These are phyloP conservation scores for Teinopalpus imperialis DNA, from an alignment of 2,888 invertebrate genomes.

Conservation along the genomic window DNA sequence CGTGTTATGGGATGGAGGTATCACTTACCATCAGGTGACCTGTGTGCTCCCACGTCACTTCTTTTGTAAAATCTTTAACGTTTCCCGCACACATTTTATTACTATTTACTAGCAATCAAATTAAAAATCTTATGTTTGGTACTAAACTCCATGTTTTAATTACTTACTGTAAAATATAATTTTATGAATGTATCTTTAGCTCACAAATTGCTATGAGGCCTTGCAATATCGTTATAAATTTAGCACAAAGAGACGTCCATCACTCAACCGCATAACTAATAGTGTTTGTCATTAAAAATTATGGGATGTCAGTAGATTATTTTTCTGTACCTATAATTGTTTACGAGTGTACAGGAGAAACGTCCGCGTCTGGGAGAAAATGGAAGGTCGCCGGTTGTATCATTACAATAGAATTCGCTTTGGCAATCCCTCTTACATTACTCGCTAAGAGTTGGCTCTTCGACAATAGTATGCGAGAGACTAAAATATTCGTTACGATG, in stretches of 20 bases:
- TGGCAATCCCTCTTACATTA: constrained; percentile 64
- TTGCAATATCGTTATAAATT: neutral
- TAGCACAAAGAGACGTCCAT: constrained; percentile 7
- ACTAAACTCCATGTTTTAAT: too few relatives aligned
- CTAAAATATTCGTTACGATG: constrained; percentile 38
- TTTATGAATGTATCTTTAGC: too few relatives aligned
- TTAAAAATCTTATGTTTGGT: too few relatives aligned
- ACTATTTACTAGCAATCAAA: too few relatives aligned
- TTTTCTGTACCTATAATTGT: constrained; percentile 22
- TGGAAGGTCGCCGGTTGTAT: constrained; percentile 70
- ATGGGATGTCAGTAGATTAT: constrained; percentile 23
- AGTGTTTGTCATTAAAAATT: constrained; percentile 20
- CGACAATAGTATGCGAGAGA: constrained; percentile 49
- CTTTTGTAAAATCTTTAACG: too few relatives aligned
- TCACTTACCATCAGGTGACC: too few relatives aligned
- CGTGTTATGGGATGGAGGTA: too few relatives aligned
- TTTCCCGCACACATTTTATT: too few relatives aligned
- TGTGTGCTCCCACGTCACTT: too few relatives aligned
- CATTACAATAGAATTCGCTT: constrained; percentile 70
- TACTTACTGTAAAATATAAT: too few relatives aligned
- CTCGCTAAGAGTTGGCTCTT: constrained; percentile 62
- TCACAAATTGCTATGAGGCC: too few relatives aligned
- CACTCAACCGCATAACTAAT: constrained; percentile 18
- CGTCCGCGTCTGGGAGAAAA: constrained; percentile 61
- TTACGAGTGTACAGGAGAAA: constrained; percentile 43